These are phyloP conservation scores for Clarias laeviceps DNA, from an alignment of 2,797 vertebrate species.

Conservation along the genomic window DNA sequence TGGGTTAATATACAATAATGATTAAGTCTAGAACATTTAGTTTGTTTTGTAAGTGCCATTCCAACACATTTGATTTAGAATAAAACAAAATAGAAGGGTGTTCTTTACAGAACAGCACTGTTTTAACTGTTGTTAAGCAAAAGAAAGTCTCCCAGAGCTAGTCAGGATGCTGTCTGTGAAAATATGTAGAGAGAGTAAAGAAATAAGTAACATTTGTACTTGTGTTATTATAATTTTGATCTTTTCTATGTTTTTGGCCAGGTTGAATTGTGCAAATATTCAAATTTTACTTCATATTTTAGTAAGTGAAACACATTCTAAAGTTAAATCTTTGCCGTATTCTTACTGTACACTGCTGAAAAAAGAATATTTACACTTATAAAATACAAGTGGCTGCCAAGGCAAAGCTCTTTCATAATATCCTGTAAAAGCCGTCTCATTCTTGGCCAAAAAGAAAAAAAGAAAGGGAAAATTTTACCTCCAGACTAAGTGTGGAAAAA, in stretches of 20 bases:
- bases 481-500: constrained; percentile 27
- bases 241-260: constrained; percentile 33
- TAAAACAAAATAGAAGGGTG: not conserved
- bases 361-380: constrained; percentile 53
- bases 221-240: constrained; percentile 6
- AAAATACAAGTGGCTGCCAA: constrained; percentile 49
- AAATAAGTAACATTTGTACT: constrained; percentile 1
- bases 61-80: not conserved
- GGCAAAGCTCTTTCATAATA: constrained; percentile 36
- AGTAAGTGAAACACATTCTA: constrained; percentile 49
- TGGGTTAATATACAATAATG: not conserved
- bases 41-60: not conserved
- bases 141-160: constrained; percentile 1
- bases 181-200: not conserved
- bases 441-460: constrained; percentile 21
- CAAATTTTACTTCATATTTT: constrained; percentile 29
- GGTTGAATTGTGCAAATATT: constrained; percentile 45
- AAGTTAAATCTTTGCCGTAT: constrained; percentile 59
- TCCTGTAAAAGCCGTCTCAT: constrained; percentile 39
- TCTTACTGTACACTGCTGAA: constrained; percentile 50
- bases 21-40: not conserved
- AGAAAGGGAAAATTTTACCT: not conserved
- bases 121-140: not conserved
- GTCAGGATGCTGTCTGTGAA: not conserved
- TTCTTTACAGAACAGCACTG: not conserved